Percentiles rank a stretch among this genome's conserved stretches.
Evolutionary conservation across 2,888 invertebrate genomes (phyloP).

Genomic region (Protodeltote pygarga): DNA sequence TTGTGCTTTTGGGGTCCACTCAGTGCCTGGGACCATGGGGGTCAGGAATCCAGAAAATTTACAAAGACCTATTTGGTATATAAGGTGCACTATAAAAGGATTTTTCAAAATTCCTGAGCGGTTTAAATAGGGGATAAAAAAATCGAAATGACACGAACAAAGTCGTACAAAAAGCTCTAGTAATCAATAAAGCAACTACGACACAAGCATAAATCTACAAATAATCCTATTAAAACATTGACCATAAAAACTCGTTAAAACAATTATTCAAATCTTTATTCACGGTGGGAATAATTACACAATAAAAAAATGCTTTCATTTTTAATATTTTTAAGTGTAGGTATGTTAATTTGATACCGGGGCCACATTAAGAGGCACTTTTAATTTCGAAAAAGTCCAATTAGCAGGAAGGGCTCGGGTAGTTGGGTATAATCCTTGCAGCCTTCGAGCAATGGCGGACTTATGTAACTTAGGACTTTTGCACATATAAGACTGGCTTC

Average conservation of each 20-base stretch:
- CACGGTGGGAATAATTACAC: conserved; percentile 13
- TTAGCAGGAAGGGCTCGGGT: conserved; percentile 34
- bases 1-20: too few species aligned
- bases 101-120: too few species aligned
- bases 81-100: too few species aligned
- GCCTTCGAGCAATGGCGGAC: conserved; percentile 37
- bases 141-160: too few species aligned
- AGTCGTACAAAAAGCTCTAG: too few species aligned
- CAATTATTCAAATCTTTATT: conserved; percentile 12
- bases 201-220: conserved; percentile 12
- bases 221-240: conserved; percentile 9
- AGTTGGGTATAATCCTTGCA: conserved; percentile 37
- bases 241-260: neutral
- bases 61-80: too few species aligned
- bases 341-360: conserved; percentile 27
- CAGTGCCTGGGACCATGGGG: too few species aligned
- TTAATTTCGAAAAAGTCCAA: conserved; percentile 46
- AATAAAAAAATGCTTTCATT: conserved; percentile 20
- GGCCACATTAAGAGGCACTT: conserved; percentile 38
- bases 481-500: neutral
- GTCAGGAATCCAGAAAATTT: too few species aligned
- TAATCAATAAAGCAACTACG: conserved; percentile 8
- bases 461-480: conserved; percentile 14
- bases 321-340: conserved; percentile 32
- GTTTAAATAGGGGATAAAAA: too few species aligned